Evolutionary conservation across 2,113 vertebrate genomes (phyloP).

Genomic region (Macquaria australasica): DNA sequence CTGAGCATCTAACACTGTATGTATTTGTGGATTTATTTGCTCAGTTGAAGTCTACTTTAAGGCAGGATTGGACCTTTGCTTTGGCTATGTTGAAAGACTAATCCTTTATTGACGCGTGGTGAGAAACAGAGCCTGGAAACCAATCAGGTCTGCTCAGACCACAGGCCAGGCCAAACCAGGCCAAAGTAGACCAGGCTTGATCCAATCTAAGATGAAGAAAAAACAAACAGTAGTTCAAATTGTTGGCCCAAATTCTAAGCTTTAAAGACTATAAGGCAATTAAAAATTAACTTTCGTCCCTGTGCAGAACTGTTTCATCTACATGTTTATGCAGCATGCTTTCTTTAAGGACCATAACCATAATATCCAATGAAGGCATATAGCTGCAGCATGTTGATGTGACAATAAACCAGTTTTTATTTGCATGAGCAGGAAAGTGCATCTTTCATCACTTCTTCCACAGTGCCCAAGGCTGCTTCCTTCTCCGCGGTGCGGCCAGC

Average conservation of each 20-base stretch:
- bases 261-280: conserved; percentile 27
- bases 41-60: conserved; percentile 22
- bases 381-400: conserved; percentile 38
- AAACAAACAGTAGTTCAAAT: conserved; percentile 24
- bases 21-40: conserved; percentile 39
- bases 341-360: conserved; percentile 18
- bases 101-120: conserved; percentile 52
- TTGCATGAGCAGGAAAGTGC: conserved; percentile 51
- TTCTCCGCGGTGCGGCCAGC: conserved; percentile 66
- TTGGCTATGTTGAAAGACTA: conserved; percentile 27
- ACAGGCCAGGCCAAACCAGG: conserved; percentile 9
- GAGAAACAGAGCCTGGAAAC: conserved; percentile 49
- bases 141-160: conserved; percentile 31
- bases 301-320: not conserved
- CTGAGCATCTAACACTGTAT: conserved; percentile 17
- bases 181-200: conserved; percentile 19
- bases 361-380: not conserved
- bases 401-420: conserved; percentile 64
- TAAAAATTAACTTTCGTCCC: not conserved
- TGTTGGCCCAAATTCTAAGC: conserved; percentile 3
- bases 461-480: conserved; percentile 73
- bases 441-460: conserved; percentile 77
- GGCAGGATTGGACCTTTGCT: conserved; percentile 5
- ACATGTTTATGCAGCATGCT: not conserved
- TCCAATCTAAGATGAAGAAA: conserved; percentile 8